These are phyloP conservation scores for Brienomyrus longianalis DNA, from an alignment of 2,113 vertebrate species.

Conservation along the genomic window DNA sequence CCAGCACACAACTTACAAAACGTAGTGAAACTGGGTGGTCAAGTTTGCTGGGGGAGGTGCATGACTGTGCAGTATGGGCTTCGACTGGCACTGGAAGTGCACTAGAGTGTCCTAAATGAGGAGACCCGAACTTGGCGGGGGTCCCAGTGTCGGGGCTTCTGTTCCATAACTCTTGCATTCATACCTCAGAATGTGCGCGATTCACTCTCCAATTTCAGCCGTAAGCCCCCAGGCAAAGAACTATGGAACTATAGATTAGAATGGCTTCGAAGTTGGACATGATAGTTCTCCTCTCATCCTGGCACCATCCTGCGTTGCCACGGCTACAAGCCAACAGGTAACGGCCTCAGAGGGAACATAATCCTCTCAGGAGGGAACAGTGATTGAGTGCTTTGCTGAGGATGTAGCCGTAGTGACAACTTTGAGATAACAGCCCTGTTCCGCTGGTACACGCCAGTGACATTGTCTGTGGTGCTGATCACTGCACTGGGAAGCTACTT, in stretches of 20 bases:
- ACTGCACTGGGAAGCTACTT: constrained; percentile 37
- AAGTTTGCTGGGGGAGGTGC: too few species aligned
- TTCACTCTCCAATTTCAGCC: not conserved
- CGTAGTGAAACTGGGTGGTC: not conserved
- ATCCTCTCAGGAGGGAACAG: not conserved
- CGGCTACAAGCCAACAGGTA: not conserved
- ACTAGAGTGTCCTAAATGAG: not conserved
- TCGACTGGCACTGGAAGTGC: not conserved
- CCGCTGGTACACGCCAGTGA: constrained; percentile 47
- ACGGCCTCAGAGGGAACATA: not conserved
- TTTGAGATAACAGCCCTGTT: constrained; percentile 40
- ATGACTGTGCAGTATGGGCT: not conserved
- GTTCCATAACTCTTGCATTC: not conserved
- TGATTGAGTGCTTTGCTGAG: not conserved
- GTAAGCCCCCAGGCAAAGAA: not conserved
- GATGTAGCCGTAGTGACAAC: not conserved
- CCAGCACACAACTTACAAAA: not conserved
- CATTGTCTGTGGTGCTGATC: constrained; percentile 45
- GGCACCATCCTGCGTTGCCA: not conserved
- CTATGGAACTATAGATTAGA: not conserved
- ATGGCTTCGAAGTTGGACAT: not conserved
- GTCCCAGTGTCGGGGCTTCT: not conserved
- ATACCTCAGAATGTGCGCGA: not conserved
- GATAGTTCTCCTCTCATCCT: not conserved
- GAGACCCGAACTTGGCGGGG: not conserved